These are phyloP conservation scores for Thomomys bottae DNA, from an alignment of 2,113 vertebrate species.

Conservation along the genomic window DNA sequence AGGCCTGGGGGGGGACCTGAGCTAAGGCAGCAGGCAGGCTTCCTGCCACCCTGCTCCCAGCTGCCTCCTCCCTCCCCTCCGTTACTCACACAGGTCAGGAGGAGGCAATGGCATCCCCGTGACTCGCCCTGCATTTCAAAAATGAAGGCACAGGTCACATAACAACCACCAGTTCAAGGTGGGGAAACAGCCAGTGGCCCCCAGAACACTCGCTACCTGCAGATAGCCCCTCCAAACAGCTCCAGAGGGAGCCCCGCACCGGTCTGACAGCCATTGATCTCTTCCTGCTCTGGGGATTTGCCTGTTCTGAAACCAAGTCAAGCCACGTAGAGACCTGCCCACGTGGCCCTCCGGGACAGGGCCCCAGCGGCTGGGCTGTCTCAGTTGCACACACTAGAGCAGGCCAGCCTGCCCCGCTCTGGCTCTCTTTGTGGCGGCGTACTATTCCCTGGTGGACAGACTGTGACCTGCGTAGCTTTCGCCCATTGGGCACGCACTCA, in stretches of 20 bases:
- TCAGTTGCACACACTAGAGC: too few species aligned
- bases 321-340: too few species aligned
- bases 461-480: rapidly evolving
- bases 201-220: rapidly evolving
- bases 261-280: not conserved
- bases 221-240: too few species aligned
- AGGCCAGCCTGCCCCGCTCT: too few species aligned
- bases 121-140: rapidly evolving
- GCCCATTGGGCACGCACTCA: rapidly evolving
- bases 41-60: too few species aligned
- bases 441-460: rapidly evolving
- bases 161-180: not conserved
- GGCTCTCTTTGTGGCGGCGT: not conserved
- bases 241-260: too few species aligned
- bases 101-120: slow-evolving; percentile 66
- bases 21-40: too few species aligned
- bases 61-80: slow-evolving; percentile 66
- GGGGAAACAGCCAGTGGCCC: not conserved
- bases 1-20: too few species aligned
- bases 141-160: not conserved
- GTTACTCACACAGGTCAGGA: slow-evolving; percentile 44
- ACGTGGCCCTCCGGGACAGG: too few species aligned
- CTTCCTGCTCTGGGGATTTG: not conserved
- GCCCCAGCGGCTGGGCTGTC: too few species aligned
- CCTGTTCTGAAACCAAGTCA: rapidly evolving